A percentile compares a stretch with the other conserved stretches of the same genome.
Conservation (phyloP, 2,797 vertebrate species). For the Sarcoramphus papa region DNA sequence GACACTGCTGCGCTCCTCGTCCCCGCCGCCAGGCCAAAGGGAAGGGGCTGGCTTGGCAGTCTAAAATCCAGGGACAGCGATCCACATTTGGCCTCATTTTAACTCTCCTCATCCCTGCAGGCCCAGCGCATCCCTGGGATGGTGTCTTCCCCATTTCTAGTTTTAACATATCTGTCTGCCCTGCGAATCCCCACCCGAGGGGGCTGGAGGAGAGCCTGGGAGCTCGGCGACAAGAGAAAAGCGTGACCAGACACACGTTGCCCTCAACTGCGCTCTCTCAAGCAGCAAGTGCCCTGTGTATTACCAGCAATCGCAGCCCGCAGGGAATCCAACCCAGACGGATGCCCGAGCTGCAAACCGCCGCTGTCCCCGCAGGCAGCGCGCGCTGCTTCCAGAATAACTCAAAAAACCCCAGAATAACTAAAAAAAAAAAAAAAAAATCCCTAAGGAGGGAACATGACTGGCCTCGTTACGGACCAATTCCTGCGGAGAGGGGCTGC, state of each 20-base stretch:
- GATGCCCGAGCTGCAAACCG: not conserved
- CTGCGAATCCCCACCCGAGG: not conserved
- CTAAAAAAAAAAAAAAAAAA: not conserved
- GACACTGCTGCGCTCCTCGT: not conserved
- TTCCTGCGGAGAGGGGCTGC: not conserved
- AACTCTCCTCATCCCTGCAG: not conserved
- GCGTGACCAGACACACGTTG: accelerated
- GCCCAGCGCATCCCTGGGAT: not conserved
- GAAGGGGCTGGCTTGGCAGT: too few species aligned
- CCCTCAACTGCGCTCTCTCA: not conserved
- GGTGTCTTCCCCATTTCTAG: accelerated
- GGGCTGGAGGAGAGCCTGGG: not conserved
- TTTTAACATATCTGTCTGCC: not conserved
- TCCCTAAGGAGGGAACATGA: not conserved
- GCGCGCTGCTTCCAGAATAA: not conserved
- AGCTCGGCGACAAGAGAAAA: not conserved
- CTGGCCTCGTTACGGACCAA: not conserved
- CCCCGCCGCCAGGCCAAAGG: not conserved
- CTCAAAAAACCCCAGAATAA: not conserved
- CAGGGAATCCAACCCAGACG: not conserved
- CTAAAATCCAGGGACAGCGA: not conserved
- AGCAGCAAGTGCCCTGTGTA: not conserved
- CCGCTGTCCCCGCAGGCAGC: not conserved
- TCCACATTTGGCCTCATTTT: accelerated
- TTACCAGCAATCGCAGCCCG: too few species aligned